Conservation (phyloP, 2,888 invertebrate species). For the Catocala sponsa region DNA sequence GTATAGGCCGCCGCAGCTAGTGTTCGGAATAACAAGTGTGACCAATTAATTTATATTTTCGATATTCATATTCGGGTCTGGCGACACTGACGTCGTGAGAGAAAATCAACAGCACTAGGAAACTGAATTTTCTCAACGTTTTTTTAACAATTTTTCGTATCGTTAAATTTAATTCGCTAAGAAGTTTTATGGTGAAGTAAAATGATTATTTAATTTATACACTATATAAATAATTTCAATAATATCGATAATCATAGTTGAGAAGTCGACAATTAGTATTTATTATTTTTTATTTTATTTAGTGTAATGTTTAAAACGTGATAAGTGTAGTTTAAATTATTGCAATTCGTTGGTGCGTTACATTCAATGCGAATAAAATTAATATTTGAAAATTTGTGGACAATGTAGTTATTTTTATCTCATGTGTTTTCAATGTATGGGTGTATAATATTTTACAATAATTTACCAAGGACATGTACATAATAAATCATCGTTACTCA, state of each 20-base stretch:
- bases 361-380: constrained; percentile 42
- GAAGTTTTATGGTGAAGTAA: constrained; percentile 20
- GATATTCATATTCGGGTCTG: constrained; percentile 8
- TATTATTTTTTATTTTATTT: constrained; percentile 32
- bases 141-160: constrained; percentile 54
- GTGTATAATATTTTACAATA: constrained; percentile 71
- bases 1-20: too few species aligned
- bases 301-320: constrained; percentile 28
- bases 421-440: constrained; percentile 70
- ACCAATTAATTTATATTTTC: background rate
- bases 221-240: constrained; percentile 8
- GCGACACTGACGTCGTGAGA: constrained; percentile 29
- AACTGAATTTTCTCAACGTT: constrained; percentile 46
- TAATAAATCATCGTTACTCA: constrained; percentile 79
- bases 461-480: constrained; percentile 85
- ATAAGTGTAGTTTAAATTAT: constrained; percentile 32
- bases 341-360: constrained; percentile 52
- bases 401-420: constrained; percentile 57
- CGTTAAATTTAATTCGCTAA: constrained; percentile 31
- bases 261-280: constrained; percentile 28
- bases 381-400: constrained; percentile 49
- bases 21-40: background rate
- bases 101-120: constrained; percentile 50
- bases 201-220: constrained; percentile 12
- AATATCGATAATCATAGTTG: constrained; percentile 3